These are phyloP conservation scores for Toxotes chatareus DNA, from an alignment of 2,113 vertebrate species.

Conservation along the genomic window DNA sequence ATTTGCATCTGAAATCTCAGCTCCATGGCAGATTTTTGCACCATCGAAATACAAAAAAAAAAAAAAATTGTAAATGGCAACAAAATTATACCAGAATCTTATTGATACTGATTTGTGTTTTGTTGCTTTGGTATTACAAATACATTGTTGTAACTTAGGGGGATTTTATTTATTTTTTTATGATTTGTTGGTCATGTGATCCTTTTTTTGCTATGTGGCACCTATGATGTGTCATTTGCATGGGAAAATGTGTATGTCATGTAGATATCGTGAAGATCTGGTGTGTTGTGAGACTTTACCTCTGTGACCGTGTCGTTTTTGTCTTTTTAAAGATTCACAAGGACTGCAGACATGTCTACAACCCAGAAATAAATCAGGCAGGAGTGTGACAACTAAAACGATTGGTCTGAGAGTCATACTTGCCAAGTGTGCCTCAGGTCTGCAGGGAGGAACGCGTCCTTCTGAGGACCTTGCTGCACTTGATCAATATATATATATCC, in stretches of 20 bases:
- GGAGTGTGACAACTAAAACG: conserved; percentile 44
- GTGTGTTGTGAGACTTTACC: background rate
- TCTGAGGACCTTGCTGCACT: conserved; percentile 60
- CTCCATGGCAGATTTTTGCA: too few species aligned
- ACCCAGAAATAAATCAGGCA: conserved; percentile 60
- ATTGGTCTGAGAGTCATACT: conserved; percentile 47
- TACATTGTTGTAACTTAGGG: background rate
- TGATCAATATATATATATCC: conserved; percentile 60
- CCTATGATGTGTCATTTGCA: background rate
- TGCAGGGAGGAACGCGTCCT: conserved; percentile 50
- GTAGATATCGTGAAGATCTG: background rate
- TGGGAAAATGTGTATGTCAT: background rate
- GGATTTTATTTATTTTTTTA: background rate
- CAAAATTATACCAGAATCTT: too few species aligned
- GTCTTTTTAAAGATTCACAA: conserved; percentile 10
- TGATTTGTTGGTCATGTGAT: background rate
- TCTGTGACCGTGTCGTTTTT: background rate
- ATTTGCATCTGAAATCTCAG: background rate
- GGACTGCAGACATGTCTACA: background rate
- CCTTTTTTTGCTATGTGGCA: background rate
- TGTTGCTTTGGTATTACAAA: background rate
- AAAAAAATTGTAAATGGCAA: too few species aligned
- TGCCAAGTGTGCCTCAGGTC: conserved; percentile 15
- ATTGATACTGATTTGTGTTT: background rate
- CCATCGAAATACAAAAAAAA: too few species aligned